Evolutionary conservation across 2,888 invertebrate genomes (phyloP), one percentile per base, ranked within the genome.

Genomic region (Agonopterix subpropinquella): DNA sequence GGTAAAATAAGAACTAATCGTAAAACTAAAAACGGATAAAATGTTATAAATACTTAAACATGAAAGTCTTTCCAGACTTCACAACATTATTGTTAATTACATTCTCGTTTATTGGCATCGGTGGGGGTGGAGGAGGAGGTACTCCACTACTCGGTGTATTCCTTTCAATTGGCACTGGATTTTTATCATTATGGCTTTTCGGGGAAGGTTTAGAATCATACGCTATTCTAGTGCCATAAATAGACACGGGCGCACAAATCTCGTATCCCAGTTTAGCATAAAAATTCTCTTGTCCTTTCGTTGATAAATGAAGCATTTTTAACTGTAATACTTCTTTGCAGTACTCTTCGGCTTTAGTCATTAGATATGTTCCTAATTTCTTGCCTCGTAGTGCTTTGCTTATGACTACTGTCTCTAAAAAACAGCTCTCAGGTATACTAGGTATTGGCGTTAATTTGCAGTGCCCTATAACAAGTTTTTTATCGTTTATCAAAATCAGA

Each of bases 321-420:
- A 94, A 83, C 52, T 90, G 86, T 55, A 93, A 88, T 53, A 86
- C 82, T 51, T 83, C 80, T 57, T 89, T 91, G 65, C 93, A 93
- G 72, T 95, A 95, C 55, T 93, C 90, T 82, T 96, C 96, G 7
- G 92, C 91, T 69, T 92, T 90, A 51, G 82, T 89, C 93, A 96
- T 93, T 41, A 96, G 83, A 65, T 91, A 89, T 62, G 92, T 93
- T 13, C 96, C 96, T 56, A 94, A 89, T 59, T 94, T 95, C 77
- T 92, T 91, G 9, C 95, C 94, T 58, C 96, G 90, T 65, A 92
- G 89, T 11, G 82, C 78, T 74, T 91, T 92, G 58, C 91, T 90
- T 66, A 96, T 95, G 11, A 96, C 93, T 58, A 96, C 95, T 41
- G 95, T 93, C 87, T 96, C 95, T 49, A 96, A 87, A 69, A 95